phyloP scores from a whole-genome alignment of 1,140 invertebrate species.

The Temnothorax curvispinosus region DNA sequence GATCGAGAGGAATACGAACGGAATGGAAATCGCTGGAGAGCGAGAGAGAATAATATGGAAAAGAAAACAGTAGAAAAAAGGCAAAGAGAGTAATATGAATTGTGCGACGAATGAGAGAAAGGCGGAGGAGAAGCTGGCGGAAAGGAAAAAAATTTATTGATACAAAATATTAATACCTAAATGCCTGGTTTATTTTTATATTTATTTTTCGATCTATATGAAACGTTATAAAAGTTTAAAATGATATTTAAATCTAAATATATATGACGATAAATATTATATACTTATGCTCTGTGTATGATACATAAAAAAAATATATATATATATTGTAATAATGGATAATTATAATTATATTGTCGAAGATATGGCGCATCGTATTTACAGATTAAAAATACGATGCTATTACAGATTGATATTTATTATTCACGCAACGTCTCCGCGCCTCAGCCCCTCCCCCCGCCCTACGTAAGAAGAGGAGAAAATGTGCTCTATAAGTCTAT shows the following conservation, averaged over 20 bases:
- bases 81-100: conserved; percentile 65
- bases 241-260: conserved; percentile 85
- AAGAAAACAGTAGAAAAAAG: conserved; percentile 19
- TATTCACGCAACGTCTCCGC: conserved; percentile 60
- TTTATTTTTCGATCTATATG: conserved; percentile 87
- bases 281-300: conserved; percentile 77
- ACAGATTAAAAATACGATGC: conserved; percentile 70
- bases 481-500: conserved; percentile 17
- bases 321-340: conserved; percentile 77
- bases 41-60: conserved; percentile 48
- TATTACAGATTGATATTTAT: conserved; percentile 78
- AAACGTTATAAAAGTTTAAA: conserved; percentile 87
- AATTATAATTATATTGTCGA: conserved; percentile 70
- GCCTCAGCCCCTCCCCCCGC: background rate
- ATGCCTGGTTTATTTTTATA: conserved; percentile 87
- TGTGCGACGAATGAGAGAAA: conserved; percentile 60
- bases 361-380: conserved; percentile 60
- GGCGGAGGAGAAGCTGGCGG: conserved; percentile 49
- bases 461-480: background rate
- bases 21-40: conserved; percentile 28
- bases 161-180: conserved; percentile 87
- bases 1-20: conserved; percentile 55
- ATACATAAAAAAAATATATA: conserved; percentile 72
- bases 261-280: conserved; percentile 82
- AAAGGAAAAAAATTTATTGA: conserved; percentile 82